Percentiles rank a stretch among this genome's conserved stretches.
Evolutionary conservation across 2,888 invertebrate genomes (phyloP).

Genomic region (Lapara coniferarum): DNA sequence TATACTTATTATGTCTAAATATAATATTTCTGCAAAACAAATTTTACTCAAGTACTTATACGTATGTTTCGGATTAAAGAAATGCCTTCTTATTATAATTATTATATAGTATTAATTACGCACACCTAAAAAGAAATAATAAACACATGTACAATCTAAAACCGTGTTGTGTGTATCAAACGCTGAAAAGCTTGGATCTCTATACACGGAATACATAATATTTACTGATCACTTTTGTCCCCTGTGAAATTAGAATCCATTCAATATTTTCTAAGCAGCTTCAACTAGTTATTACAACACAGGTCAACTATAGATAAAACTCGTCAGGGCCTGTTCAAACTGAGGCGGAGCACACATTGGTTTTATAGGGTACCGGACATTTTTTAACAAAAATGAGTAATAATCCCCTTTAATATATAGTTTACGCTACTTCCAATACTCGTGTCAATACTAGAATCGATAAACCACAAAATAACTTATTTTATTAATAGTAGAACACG

Average conservation of each 20-base stretch:
- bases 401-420: no score
- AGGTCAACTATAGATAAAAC: not conserved
- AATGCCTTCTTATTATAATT: slow-evolving; percentile 10
- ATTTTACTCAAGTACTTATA: slow-evolving; percentile 13
- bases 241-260: not conserved
- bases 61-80: not conserved
- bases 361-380: no score
- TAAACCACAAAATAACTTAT: not conserved
- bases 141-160: not conserved
- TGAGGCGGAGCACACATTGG: not conserved
- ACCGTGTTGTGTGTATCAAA: not conserved
- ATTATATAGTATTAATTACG: not conserved
- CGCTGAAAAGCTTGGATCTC: not conserved
- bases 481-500: not conserved
- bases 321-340: not conserved
- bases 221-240: not conserved
- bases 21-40: slow-evolving; percentile 9
- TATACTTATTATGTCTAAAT: not conserved
- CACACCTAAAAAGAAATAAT: not conserved
- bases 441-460: no score
- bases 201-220: not conserved
- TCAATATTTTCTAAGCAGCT: not conserved
- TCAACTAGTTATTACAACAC: not conserved
- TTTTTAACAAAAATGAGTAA: no score
- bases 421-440: no score